Evolutionary conservation across 2,113 vertebrate genomes (phyloP).

Genomic region (Emydocephalus ijimae): DNA sequence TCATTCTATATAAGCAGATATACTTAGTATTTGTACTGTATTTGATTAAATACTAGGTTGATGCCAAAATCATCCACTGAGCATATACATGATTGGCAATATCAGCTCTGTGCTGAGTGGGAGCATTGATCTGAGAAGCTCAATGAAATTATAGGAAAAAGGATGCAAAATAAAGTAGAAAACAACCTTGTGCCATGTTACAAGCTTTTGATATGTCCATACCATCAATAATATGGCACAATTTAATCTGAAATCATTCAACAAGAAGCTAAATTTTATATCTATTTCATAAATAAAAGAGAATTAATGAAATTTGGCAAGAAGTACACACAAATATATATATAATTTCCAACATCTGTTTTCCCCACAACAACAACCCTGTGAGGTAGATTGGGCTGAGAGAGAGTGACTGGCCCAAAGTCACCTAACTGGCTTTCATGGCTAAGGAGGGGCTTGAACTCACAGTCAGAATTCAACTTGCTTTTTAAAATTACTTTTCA

Average conservation of each 20-base stretch:
- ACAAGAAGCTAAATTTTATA: not conserved
- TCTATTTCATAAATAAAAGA: not conserved
- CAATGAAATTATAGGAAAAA: not conserved
- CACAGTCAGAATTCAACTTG: not conserved
- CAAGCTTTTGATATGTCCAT: not conserved
- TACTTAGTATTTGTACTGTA: not conserved
- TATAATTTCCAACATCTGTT: no score
- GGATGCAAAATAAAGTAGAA: not conserved
- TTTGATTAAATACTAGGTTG: conserved; percentile 6
- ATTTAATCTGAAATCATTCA: not conserved
- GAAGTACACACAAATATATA: not conserved
- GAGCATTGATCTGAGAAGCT: not conserved
- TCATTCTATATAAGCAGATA: not conserved
- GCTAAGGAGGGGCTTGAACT: not conserved
- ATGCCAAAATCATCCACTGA: not conserved
- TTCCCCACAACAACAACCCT: no score
- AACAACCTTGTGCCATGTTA: not conserved
- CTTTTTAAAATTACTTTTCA: not conserved
- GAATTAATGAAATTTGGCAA: not conserved
- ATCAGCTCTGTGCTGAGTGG: not conserved
- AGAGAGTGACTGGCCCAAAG: not conserved
- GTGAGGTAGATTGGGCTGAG: no score
- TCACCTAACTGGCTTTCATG: not conserved
- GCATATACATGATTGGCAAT: not conserved
- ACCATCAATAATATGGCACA: not conserved